Evolutionary conservation across 1,140 invertebrate species (phyloP), one percentile per base, ranked within the genome.

Genomic region (Piezodorus guildinii): DNA sequence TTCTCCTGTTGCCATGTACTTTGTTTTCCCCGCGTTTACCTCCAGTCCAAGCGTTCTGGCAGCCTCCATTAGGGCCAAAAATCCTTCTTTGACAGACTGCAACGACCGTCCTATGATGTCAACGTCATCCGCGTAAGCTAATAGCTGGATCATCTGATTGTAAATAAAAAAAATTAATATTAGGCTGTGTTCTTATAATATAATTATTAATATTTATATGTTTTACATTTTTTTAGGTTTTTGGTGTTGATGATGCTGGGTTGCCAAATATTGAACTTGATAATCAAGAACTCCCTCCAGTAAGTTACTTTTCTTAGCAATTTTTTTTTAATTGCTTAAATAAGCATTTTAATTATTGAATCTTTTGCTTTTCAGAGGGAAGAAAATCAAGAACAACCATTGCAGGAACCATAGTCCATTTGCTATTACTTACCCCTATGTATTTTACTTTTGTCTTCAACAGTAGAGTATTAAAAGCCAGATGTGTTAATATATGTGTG

Each of bases 251-350:
- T 15, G 62, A 62, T 34, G 19, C 25, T 52, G 62, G 27, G 15
- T 30, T 62, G 45, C 62, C 62, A 2, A 39, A 34, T n/a, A n/a
- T 62, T 17, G 62, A 62, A 17, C 23, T 62, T 6, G 62, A 62
- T 52, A 62, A 54, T 52, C 62, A 62, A 62, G 62, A 62, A 34
- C 49, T 62, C 17, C 62, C 62, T 52, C 62, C 62, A 27, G 62
- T 62, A 52, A 62, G 45, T 62, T 23, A 25, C 9, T 34, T 58
- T 27, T 25, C 4, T 58, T 58, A 58, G 16, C 4, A 34, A 21
- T 58, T 27, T 58, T 23, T 5, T 10, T 27, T 27, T 58, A 21
- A 5, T 27, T 27, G 6, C 15, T 39, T 1, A 39, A 30, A 30
- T 30, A 30, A n/a, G 8, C 1, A 58, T 27, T 8, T n/a, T 58